Evolutionary conservation across 2,888 invertebrate genomes (phyloP).

Genomic region (Polymixis lichenea): DNA sequence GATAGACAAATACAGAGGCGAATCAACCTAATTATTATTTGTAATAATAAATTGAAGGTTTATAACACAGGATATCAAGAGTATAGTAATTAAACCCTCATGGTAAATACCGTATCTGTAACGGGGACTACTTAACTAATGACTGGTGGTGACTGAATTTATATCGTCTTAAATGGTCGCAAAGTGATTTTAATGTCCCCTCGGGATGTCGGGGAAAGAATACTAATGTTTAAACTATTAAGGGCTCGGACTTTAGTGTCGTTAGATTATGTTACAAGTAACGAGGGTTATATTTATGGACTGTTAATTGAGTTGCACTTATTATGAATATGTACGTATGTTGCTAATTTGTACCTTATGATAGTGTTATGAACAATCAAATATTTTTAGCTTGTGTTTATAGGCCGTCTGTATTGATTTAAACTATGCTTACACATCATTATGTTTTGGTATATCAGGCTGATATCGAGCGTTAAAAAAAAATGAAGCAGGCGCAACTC

Average conservation of each 20-base stretch:
- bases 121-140: conserved; percentile 40
- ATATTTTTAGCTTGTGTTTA: background rate
- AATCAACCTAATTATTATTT: background rate
- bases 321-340: background rate
- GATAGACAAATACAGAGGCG: background rate
- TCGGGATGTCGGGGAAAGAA: conserved; percentile 51
- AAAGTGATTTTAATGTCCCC: conserved; percentile 65
- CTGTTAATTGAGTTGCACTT: conserved; percentile 19
- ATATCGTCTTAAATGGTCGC: conserved; percentile 59
- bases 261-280: conserved; percentile 37
- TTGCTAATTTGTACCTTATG: too few relatives aligned
- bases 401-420: background rate
- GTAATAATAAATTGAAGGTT: background rate
- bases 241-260: conserved; percentile 40
- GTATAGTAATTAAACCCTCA: conserved; percentile 7
- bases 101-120: conserved; percentile 13
- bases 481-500: too few relatives aligned
- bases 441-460: background rate
- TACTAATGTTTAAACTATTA: conserved; percentile 65
- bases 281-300: conserved; percentile 32
- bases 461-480: too few relatives aligned
- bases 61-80: background rate
- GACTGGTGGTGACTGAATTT: conserved; percentile 49
- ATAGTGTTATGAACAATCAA: background rate
- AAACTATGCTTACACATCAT: background rate